phyloP scores from a whole-genome alignment of 1,140 invertebrate genomes.

The Diabrotica undecimpunctata region DNA sequence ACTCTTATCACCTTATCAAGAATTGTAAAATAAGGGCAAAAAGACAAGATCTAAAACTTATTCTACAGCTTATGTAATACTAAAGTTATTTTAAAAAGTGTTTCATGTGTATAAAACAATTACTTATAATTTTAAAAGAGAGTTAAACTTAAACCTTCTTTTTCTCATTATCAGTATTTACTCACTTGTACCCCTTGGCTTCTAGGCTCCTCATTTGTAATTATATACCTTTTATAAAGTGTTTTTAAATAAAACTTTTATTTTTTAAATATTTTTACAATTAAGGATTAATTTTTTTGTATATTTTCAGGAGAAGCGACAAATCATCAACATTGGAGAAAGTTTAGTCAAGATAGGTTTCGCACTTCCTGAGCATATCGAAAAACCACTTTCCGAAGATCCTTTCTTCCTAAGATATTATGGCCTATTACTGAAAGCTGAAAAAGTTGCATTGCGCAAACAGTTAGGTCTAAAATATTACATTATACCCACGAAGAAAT shows the following conservation, averaged over 20 bases:
- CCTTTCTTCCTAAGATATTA: conserved; percentile 41
- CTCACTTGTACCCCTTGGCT: too few species aligned
- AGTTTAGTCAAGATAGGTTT: conserved; percentile 52
- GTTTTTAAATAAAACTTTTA: neutral
- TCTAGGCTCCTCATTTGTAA: too few species aligned
- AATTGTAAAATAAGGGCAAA: too few species aligned
- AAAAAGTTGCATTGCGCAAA: conserved; percentile 47
- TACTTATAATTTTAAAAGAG: too few species aligned
- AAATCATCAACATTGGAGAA: conserved; percentile 44
- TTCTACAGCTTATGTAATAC: too few species aligned
- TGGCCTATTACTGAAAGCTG: conserved; percentile 44
- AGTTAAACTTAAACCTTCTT: too few species aligned
- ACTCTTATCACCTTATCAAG: too few species aligned
- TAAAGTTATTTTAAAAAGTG: too few species aligned
- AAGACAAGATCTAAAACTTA: too few species aligned
- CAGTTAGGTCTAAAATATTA: conserved; percentile 53
- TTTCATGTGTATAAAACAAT: too few species aligned
- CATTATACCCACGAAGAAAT: conserved; percentile 43
- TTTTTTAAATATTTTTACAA: neutral
- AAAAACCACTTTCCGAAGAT: conserved; percentile 33
- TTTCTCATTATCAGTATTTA: too few species aligned
- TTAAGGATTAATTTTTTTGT: neutral
- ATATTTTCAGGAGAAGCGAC: conserved; percentile 26
- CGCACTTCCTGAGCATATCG: conserved; percentile 41
- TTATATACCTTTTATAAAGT: too few species aligned